Evolutionary conservation across 2,797 vertebrate species (phyloP).

Genomic region (Mormyrus hasselquistii): DNA sequence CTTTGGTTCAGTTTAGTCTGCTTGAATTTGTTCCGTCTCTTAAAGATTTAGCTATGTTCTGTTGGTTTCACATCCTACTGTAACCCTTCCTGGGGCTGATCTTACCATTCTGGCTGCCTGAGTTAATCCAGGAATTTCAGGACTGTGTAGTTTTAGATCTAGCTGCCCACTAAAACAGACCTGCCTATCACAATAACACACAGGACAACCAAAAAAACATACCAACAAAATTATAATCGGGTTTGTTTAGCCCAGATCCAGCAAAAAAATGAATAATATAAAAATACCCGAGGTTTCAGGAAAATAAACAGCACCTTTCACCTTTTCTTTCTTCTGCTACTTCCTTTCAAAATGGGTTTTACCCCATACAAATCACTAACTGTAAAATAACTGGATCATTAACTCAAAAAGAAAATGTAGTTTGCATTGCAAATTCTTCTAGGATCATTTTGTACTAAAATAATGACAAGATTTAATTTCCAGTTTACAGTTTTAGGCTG

Average conservation of each 20-base stretch:
- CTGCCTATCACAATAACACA: neutral
- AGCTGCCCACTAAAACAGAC: neutral
- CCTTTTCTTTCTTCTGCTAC: neutral
- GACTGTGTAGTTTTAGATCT: neutral
- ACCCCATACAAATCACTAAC: neutral
- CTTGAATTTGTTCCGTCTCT: neutral
- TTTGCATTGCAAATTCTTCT: neutral
- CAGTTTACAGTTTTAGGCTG: neutral
- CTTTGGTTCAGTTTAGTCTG: neutral
- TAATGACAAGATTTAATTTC: neutral
- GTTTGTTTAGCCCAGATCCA: neutral
- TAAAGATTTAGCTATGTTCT: neutral
- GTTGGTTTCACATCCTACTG: neutral
- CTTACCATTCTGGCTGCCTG: neutral
- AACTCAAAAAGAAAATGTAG: neutral
- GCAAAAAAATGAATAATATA: neutral
- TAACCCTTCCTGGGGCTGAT: neutral
- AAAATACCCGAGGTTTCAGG: neutral
- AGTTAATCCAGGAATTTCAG: neutral
- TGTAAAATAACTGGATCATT: neutral
- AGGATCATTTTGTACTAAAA: neutral
- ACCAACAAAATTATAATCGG: neutral
- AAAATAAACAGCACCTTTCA: neutral
- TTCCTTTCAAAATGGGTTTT: neutral
- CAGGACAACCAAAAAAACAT: neutral